These are phyloP conservation scores for Sitophilus oryzae DNA, from an alignment of 1,140 invertebrate species.

Conservation along the genomic window DNA sequence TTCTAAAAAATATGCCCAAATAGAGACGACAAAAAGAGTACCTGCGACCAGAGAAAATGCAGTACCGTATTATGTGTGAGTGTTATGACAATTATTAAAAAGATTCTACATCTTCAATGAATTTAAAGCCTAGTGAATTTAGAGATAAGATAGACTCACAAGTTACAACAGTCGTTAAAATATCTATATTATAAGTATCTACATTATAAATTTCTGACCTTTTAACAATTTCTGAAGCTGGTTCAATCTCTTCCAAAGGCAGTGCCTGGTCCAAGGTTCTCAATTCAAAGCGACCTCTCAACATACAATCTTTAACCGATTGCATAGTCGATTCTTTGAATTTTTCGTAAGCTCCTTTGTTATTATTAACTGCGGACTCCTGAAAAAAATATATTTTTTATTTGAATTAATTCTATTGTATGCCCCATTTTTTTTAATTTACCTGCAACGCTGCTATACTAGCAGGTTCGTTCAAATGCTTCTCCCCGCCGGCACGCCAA, in stretches of 20 bases:
- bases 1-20: no score
- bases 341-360: conserved; percentile 75
- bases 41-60: no score
- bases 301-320: conserved; percentile 79
- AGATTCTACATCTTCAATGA: no score
- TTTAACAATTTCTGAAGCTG: conserved; percentile 93
- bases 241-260: conserved; percentile 82
- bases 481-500: conserved; percentile 95
- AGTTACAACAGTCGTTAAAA: no score
- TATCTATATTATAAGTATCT: no score
- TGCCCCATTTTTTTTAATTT: conserved; percentile 11
- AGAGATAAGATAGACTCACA: no score
- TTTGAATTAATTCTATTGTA: neutral
- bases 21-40: no score
- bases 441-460: conserved; percentile 90
- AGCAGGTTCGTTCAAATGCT: conserved; percentile 94
- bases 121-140: no score
- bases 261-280: conserved; percentile 69
- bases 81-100: no score
- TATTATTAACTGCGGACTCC: conserved; percentile 80
- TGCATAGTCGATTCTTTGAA: conserved; percentile 84
- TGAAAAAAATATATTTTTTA: conserved; percentile 9
- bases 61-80: no score
- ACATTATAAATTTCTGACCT: no score
- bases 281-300: conserved; percentile 89